Evolutionary conservation across 2,797 vertebrate genomes (phyloP).

Genomic region (Balearica regulorum): DNA sequence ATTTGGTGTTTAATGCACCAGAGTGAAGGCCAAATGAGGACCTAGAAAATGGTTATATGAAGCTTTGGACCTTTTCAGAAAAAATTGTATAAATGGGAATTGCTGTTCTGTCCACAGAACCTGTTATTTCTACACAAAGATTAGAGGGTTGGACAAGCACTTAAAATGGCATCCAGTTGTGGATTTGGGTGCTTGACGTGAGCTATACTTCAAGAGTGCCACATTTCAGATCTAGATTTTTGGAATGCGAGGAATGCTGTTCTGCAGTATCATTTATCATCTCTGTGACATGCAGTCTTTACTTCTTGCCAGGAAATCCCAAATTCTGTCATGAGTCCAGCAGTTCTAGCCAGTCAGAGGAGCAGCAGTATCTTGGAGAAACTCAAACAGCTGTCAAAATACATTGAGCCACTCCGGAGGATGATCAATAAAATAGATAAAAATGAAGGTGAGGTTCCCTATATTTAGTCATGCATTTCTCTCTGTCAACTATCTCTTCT

Average conservation of each 20-base stretch:
- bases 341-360: slow-evolving; percentile 88
- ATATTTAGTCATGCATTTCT: not conserved
- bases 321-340: slow-evolving; percentile 92
- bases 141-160: not conserved
- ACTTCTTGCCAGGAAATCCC: slow-evolving; percentile 85
- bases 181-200: not conserved
- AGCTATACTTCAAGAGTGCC: not conserved
- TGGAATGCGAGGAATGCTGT: not conserved
- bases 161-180: not conserved
- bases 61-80: not conserved
- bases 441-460: slow-evolving; percentile 87
- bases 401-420: slow-evolving; percentile 92
- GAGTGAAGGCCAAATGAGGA: not conserved
- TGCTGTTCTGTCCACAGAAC: not conserved
- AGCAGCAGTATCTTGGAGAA: slow-evolving; percentile 99
- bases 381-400: slow-evolving; percentile 94
- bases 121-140: not conserved
- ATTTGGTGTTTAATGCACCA: not conserved
- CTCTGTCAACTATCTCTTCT: not conserved
- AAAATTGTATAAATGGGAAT: not conserved
- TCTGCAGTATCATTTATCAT: not conserved
- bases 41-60: not conserved
- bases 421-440: slow-evolving; percentile 99
- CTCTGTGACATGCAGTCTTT: not conserved
- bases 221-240: not conserved